Evolutionary conservation across 2,888 invertebrate species (phyloP), one percentile per base, ranked within the genome.

Genomic region (Osedax frankpressi): DNA sequence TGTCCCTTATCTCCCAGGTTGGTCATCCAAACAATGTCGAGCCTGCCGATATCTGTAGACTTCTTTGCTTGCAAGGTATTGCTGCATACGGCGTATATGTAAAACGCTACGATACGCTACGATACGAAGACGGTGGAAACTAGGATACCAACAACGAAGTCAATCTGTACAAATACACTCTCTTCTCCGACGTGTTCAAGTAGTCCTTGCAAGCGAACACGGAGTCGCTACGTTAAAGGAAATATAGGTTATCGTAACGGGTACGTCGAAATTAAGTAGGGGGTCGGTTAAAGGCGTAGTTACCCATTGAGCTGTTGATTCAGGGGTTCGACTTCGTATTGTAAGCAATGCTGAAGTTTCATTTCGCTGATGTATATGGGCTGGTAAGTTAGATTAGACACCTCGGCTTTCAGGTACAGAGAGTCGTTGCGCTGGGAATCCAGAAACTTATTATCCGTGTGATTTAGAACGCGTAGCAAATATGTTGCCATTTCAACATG

Each of bases 21-120:
- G 30, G 95, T 94, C 79, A 95, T 88, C 98, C 98, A 98, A 11
- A 94, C 92, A 82, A 98, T 97, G 85, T 98, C 97, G 73, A 98
- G 86, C 86, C 96, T 97, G 1, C 97, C 97, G 80, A 97, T 82
- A 74, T 81, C 81, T 69, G 28, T 6, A 11, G 44, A 44, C 6
- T 44, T 44, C 6, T 19, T 44, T 6, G 19, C 44, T 11, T 44
- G 44, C 44, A 11, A 19, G 6, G n/a, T n/a, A n/a, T n/a, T n/a
- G n/a, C n/a, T n/a, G n/a, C n/a, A n/a, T n/a, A n/a, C n/a, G n/a
- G n/a, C n/a, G n/a, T n/a, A n/a, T n/a, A n/a, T n/a, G n/a, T n/a
- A n/a, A n/a, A n/a, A n/a, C n/a, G n/a, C n/a, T n/a, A n/a, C n/a
- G n/a, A n/a, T n/a, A n/a, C n/a, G n/a, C n/a, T n/a, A n/a, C n/a